phyloP scores from a whole-genome alignment of 2,113 vertebrate species.

The Eretmochelys imbricata region DNA sequence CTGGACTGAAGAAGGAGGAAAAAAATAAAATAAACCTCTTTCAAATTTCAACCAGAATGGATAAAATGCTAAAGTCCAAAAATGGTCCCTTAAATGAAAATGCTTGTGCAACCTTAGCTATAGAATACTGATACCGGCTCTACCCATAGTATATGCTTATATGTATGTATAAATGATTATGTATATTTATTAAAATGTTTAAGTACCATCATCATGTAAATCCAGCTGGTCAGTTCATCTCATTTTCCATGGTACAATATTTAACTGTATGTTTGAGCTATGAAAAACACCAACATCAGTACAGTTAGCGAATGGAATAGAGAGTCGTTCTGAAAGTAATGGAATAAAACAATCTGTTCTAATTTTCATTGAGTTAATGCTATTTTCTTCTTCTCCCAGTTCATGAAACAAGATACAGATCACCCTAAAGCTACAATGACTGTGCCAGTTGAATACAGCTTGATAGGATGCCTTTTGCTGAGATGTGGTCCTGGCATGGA shows the following conservation, averaged over 20 bases:
- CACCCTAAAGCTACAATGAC: neutral
- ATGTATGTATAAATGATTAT: neutral
- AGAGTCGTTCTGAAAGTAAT: fast-evolving
- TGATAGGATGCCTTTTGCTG: neutral
- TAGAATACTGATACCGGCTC: neutral
- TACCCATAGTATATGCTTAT: neutral
- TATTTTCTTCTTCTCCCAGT: neutral
- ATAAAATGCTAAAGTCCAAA: neutral
- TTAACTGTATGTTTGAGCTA: neutral
- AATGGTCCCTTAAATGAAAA: neutral
- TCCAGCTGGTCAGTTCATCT: neutral
- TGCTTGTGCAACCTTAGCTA: neutral
- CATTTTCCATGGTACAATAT: neutral
- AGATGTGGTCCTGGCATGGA: neutral
- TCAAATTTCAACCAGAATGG: neutral
- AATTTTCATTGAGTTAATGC: neutral
- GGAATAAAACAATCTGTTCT: neutral
- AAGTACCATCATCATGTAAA: neutral
- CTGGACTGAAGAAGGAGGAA: neutral
- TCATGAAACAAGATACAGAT: neutral
- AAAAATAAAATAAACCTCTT: neutral
- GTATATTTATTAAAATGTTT: neutral
- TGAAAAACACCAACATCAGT: neutral
- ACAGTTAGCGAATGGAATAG: neutral
- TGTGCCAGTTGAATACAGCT: neutral